Base-by-base conservation (phyloP, 1,140 invertebrate species). In the Monomorium pharaonis region DNA sequence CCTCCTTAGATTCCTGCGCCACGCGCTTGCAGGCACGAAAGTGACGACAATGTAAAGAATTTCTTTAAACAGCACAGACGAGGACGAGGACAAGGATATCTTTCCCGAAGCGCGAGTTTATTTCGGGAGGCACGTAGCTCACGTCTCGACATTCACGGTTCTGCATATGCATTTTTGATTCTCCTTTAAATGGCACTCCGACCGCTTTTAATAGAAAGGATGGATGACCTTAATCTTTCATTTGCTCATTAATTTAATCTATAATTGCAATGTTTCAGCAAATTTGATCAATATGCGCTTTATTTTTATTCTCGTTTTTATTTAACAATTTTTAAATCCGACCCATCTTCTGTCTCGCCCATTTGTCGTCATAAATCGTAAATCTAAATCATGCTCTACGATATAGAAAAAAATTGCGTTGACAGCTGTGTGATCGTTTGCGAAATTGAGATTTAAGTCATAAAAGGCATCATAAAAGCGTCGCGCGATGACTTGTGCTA, bases 131-230 rank as follows among this genome's bases (percentile, higher is more conserved):
- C 24, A n/a, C 10, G 60, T 63, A 49, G 18, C 69, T 75, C 33
- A 65, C n/a, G n/a, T 90, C 86, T 67, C 81, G 49, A 80, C 84
- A 87, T 92, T 91, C 89, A 84, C 83, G 78, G 37, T 89, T 89
- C 67, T 86, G 81, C 67, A 56, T 74, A 51, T 60, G 7, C 88
- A 90, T 91, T 91, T 67, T 89, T 83, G 87, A 74, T 88, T 44
- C 58, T 30, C 49, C 21, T 30, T 65, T 72, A 49, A 84, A 74
- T 58, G 33, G 60, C 12, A 65, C 12, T 42, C 10, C 5, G 47
- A 49, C n/a, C 65, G 12, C 37, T 44, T 58, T n/a, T 42, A 16
- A 78, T 16, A n/a, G 7, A 37, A 1, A 44, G 14, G 16, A 24
- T 1, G 14, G 27, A 7, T 49, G 7, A 5, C 21, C 6, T 75